These are phyloP conservation scores for Fragum whitleyi DNA, from an alignment of 2,888 invertebrate species.

Conservation along the genomic window DNA sequence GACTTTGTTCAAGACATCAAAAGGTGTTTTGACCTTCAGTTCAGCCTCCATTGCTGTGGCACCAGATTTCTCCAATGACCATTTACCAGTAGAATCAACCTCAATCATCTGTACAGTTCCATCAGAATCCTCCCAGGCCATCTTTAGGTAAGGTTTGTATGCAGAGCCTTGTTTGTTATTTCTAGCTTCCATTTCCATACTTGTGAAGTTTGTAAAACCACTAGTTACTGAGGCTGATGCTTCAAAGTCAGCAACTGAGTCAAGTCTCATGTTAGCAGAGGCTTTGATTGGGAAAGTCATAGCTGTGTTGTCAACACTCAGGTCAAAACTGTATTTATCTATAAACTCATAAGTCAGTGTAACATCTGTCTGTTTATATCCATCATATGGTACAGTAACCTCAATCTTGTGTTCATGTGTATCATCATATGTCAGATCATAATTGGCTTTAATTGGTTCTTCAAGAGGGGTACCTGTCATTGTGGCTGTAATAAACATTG, in stretches of 20 bases:
- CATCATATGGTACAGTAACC: constrained; percentile 12
- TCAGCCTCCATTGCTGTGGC: constrained; percentile 21
- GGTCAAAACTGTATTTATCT: constrained; percentile 3
- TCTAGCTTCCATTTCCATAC: constrained; percentile 31
- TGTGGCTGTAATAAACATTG: background rate
- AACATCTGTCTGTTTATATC: constrained; percentile 33
- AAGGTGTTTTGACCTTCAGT: constrained; percentile 63
- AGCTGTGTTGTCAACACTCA: constrained; percentile 6
- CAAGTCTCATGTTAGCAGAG: constrained; percentile 1
- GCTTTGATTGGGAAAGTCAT: constrained; percentile 21
- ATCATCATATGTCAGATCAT: background rate
- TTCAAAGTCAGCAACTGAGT: constrained; percentile 38
- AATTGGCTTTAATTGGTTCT: constrained; percentile 7
- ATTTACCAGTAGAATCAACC: constrained; percentile 27
- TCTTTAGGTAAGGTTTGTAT: constrained; percentile 36
- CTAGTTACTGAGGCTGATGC: constrained; percentile 52
- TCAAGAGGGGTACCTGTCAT: background rate
- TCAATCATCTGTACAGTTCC: constrained; percentile 27
- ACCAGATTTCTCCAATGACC: background rate
- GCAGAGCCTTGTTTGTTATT: constrained; percentile 9
- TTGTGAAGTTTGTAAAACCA: constrained; percentile 46
- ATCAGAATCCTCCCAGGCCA: constrained; percentile 41
- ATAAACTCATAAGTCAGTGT: constrained; percentile 11
- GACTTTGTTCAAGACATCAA: constrained; percentile 47
- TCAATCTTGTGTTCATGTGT: background rate